These are phyloP conservation scores for Dipus sagitta DNA, from an alignment of 2,797 vertebrate species.

Conservation along the genomic window DNA sequence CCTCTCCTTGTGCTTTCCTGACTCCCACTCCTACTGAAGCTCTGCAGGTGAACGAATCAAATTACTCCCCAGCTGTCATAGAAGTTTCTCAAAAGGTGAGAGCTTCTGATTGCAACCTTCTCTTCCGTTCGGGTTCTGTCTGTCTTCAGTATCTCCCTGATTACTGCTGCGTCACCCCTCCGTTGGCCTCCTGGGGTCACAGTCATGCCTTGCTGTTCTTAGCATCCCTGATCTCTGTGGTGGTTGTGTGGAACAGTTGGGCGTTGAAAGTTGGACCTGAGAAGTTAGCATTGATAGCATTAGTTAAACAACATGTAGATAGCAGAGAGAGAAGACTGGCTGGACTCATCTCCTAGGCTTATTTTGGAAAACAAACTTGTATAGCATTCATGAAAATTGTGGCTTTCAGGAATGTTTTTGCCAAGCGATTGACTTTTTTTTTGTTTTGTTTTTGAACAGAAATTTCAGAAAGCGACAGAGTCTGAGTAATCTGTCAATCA, in stretches of 20 bases:
- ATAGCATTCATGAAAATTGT: background rate
- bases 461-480: slow-evolving; percentile 66
- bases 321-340: background rate
- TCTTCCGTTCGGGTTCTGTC: background rate
- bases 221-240: background rate
- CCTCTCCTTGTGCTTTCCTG: slow-evolving; percentile 2
- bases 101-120: background rate
- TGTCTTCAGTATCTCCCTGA: background rate
- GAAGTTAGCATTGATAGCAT: slow-evolving; percentile 4
- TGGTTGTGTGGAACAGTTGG: background rate
- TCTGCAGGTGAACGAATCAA: slow-evolving; percentile 61
- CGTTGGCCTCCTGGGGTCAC: background rate
- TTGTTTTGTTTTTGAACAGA: background rate
- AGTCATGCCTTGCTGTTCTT: background rate
- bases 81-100: slow-evolving; percentile 10
- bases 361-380: slow-evolving; percentile 46
- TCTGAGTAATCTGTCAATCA: slow-evolving; percentile 77
- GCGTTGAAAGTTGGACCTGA: background rate
- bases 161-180: rapidly evolving
- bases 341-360: background rate
- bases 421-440: slow-evolving; percentile 49
- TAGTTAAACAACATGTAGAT: background rate
- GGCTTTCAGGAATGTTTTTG: slow-evolving; percentile 57
- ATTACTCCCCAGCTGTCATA: slow-evolving; percentile 23
- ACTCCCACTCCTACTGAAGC: slow-evolving; percentile 47